Conservation (phyloP, 2,113 vertebrate genomes). For the Actenoides lindsayi region DNA sequence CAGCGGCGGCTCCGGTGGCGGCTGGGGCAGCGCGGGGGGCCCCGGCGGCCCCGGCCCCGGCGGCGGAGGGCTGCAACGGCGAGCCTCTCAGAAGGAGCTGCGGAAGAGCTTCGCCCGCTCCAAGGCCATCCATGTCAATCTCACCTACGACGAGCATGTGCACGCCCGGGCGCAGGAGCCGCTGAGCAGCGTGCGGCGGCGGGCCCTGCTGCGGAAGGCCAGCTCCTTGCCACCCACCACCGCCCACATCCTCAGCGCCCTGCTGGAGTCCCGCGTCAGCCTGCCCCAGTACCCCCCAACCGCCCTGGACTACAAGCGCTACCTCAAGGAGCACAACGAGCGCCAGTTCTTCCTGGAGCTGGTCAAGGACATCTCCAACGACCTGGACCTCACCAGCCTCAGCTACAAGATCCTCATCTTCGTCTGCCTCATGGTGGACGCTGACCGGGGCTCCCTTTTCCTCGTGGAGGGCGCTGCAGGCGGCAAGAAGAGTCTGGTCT, state of each 20-base stretch:
- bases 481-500: slow-evolving; percentile 94
- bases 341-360: slow-evolving; percentile 97
- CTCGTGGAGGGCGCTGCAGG: slow-evolving; percentile 88
- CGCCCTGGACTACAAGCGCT: slow-evolving; percentile 95
- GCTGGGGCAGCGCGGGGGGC: slow-evolving; percentile 13
- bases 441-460: slow-evolving; percentile 94
- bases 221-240: slow-evolving; percentile 96
- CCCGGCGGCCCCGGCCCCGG: not conserved
- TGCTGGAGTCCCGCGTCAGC: slow-evolving; percentile 96
- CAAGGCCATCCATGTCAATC: slow-evolving; percentile 92
- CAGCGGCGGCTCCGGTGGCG: not conserved
- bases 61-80: slow-evolving; percentile 78
- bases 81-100: slow-evolving; percentile 94
- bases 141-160: slow-evolving; percentile 96
- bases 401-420: slow-evolving; percentile 98
- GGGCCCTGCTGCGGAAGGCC: slow-evolving; percentile 93
- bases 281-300: slow-evolving; percentile 94
- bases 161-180: slow-evolving; percentile 92
- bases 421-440: slow-evolving; percentile 97
- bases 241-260: slow-evolving; percentile 93
- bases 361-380: slow-evolving; percentile 99
- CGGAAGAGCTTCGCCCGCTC: slow-evolving; percentile 95
- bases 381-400: slow-evolving; percentile 93
- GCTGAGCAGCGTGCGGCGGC: slow-evolving; percentile 89
- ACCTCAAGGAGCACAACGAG: slow-evolving; percentile 93